Evolutionary conservation across 1,140 invertebrate species (phyloP).

Genomic region (Lethrus apterus): DNA sequence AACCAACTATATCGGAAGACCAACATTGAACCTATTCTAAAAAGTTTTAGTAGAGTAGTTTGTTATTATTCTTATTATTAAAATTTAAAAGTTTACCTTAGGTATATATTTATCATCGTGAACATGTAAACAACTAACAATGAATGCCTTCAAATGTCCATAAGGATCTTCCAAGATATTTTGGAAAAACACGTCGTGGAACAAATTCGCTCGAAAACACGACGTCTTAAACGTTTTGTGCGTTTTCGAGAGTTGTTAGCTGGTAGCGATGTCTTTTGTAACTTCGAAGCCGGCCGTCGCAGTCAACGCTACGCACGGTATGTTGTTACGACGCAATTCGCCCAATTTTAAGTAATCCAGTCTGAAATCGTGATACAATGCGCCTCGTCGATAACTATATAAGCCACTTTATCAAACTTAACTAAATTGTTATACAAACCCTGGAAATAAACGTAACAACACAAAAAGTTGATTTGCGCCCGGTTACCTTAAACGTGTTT

Average conservation of each 20-base stretch:
- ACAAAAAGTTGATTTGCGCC: no score
- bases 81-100: no score
- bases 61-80: no score
- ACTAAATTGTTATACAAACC: conserved; percentile 52
- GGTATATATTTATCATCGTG: conserved; percentile 48
- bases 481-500: conserved; percentile 58
- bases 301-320: conserved; percentile 87
- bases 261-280: conserved; percentile 59
- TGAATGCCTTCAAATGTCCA: conserved; percentile 66
- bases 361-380: conserved; percentile 98
- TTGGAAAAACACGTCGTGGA: conserved; percentile 78
- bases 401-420: conserved; percentile 61
- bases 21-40: no score
- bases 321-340: conserved; percentile 54
- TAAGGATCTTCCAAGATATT: conserved; percentile 71
- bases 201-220: conserved; percentile 76
- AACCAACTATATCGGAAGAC: no score
- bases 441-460: conserved; percentile 17
- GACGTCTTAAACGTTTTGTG: conserved; percentile 56
- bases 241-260: conserved; percentile 54
- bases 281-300: conserved; percentile 84
- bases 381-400: conserved; percentile 92
- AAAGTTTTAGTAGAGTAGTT: no score
- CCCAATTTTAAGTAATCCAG: conserved; percentile 90
- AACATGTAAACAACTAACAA: conserved; percentile 47